These are phyloP conservation scores for Batillaria attramentaria DNA, from an alignment of 1,140 invertebrate genomes.

Conservation along the genomic window DNA sequence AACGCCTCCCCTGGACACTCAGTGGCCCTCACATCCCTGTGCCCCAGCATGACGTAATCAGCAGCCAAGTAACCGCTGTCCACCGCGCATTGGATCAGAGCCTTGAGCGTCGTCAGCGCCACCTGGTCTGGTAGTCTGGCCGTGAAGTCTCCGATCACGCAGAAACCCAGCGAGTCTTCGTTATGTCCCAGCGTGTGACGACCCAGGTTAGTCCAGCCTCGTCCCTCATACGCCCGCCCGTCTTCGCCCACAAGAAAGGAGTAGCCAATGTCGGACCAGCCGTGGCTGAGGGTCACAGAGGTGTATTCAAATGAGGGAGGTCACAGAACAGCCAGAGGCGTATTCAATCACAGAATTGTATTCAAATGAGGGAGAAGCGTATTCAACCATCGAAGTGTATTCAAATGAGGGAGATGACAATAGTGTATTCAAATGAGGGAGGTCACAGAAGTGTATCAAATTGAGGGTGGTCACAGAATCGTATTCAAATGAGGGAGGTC, in stretches of 20 bases:
- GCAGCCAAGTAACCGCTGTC: constrained; percentile 20
- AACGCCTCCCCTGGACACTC: constrained; percentile 55
- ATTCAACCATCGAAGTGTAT: too few relatives aligned
- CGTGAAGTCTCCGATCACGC: constrained; percentile 76
- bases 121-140: constrained; percentile 32
- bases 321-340: too few relatives aligned
- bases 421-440: too few relatives aligned
- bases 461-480: too few relatives aligned
- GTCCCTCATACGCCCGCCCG: constrained; percentile 55
- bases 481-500: too few relatives aligned
- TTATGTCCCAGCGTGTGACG: constrained; percentile 77
- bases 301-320: too few relatives aligned
- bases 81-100: constrained; percentile 40
- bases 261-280: constrained; percentile 51
- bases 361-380: too few relatives aligned
- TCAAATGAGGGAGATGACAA: too few relatives aligned
- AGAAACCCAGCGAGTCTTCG: constrained; percentile 58
- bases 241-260: constrained; percentile 57
- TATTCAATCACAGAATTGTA: too few relatives aligned
- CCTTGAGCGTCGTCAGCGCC: constrained; percentile 34
- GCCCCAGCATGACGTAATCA: constrained; percentile 39
- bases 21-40: constrained; percentile 34
- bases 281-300: too few relatives aligned
- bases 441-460: too few relatives aligned
- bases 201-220: constrained; percentile 47